phyloP scores from a whole-genome alignment of 1,140 invertebrate genomes.

The Listronotus oregonensis region DNA sequence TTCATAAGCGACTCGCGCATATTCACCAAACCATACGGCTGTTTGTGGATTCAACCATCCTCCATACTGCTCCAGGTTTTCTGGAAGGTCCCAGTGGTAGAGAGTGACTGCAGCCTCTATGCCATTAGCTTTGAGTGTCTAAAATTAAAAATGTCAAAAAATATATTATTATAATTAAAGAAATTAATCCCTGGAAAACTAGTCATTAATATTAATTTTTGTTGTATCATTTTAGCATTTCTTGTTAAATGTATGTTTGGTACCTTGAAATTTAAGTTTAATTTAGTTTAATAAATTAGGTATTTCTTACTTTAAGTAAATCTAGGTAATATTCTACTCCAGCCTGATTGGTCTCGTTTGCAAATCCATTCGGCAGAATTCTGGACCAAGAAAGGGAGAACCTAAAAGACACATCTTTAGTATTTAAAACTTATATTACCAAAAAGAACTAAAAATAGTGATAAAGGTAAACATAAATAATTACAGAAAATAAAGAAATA shows the following conservation, averaged over 20 bases:
- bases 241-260: no score
- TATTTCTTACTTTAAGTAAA: conserved; percentile 12
- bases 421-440: neutral
- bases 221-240: no score
- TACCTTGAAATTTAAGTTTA: no score
- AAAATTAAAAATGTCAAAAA: conserved; percentile 13
- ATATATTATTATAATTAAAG: neutral
- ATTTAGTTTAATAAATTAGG: no score
- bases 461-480: neutral
- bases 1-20: conserved; percentile 49
- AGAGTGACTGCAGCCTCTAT: conserved; percentile 67
- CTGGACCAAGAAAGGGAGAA: conserved; percentile 68
- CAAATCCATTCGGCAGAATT: conserved; percentile 57
- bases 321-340: conserved; percentile 18
- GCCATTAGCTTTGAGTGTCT: conserved; percentile 51
- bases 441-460: neutral
- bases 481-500: no score
- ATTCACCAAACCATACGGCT: conserved; percentile 43
- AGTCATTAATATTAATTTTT: neutral
- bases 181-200: neutral
- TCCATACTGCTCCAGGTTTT: conserved; percentile 47
- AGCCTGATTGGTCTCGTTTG: conserved; percentile 15
- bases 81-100: conserved; percentile 50
- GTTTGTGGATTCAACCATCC: conserved; percentile 47
- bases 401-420: conserved; percentile 45